These are phyloP conservation scores for Trinorchestia longiramus DNA, from an alignment of 1,140 invertebrate genomes.

Conservation along the genomic window DNA sequence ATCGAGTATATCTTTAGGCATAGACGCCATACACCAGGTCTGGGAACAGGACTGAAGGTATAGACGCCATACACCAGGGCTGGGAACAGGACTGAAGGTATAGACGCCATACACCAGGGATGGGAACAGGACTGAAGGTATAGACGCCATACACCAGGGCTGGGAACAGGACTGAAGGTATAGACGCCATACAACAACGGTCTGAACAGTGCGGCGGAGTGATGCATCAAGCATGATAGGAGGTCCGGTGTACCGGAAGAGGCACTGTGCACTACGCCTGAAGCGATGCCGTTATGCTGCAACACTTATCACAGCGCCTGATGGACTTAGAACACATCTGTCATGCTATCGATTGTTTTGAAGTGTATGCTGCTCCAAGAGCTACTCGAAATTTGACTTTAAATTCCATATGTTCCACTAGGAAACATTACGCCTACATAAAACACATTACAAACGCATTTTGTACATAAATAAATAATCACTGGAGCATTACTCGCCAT, in stretches of 20 bases:
- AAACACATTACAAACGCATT: background rate
- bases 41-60: too few species aligned
- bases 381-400: background rate
- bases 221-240: background rate
- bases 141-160: too few species aligned
- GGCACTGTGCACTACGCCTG: background rate
- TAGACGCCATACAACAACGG: too few species aligned
- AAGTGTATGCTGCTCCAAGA: background rate
- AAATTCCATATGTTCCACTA: background rate
- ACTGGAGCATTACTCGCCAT: background rate
- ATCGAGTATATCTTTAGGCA: too few species aligned
- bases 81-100: too few species aligned
- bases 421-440: background rate
- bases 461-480: background rate
- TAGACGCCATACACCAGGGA: too few species aligned
- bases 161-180: too few species aligned
- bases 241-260: background rate
- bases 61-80: too few species aligned
- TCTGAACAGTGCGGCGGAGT: background rate
- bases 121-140: too few species aligned
- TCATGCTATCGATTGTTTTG: background rate
- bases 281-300: background rate
- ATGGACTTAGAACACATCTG: background rate
- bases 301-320: background rate
- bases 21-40: too few species aligned